A percentile compares a stretch with the other conserved stretches of the same genome.
Conservation (phyloP, 2,797 vertebrate genomes). For the Neosilurus hyrtlii region DNA sequence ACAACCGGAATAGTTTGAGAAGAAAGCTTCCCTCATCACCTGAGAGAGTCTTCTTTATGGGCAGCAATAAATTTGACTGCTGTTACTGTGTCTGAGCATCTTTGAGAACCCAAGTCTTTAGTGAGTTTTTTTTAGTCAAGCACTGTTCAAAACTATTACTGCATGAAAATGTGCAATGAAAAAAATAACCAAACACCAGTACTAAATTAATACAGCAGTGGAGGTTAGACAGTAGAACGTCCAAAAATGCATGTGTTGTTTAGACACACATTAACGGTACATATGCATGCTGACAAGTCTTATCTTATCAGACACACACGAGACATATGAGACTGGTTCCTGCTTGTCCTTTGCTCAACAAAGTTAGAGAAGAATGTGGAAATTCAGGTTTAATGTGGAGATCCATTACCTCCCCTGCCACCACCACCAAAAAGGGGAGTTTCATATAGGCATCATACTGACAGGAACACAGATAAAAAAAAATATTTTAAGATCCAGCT, state of each 20-base stretch:
- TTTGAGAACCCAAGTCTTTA: neutral
- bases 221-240: neutral
- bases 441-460: neutral
- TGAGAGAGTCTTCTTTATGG: neutral
- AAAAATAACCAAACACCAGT: neutral
- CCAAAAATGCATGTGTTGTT: neutral
- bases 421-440: neutral
- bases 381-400: conserved; percentile 48
- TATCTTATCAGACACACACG: conserved; percentile 12
- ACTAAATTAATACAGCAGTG: neutral
- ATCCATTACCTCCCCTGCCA: neutral
- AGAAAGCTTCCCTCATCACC: conserved; percentile 21
- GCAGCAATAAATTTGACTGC: conserved; percentile 4
- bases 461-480: conserved; percentile 10
- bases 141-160: neutral
- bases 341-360: conserved; percentile 16
- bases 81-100: conserved; percentile 3
- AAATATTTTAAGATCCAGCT: conserved; percentile 5
- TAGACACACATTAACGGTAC: conserved; percentile 16
- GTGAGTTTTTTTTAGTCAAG: neutral
- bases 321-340: conserved; percentile 25
- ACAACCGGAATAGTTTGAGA: conserved; percentile 37
- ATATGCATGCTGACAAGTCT: neutral
- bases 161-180: neutral
- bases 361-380: conserved; percentile 52